Base-by-base conservation (phyloP, 2,113 vertebrate species). In the Aldabrachelys gigantea region DNA sequence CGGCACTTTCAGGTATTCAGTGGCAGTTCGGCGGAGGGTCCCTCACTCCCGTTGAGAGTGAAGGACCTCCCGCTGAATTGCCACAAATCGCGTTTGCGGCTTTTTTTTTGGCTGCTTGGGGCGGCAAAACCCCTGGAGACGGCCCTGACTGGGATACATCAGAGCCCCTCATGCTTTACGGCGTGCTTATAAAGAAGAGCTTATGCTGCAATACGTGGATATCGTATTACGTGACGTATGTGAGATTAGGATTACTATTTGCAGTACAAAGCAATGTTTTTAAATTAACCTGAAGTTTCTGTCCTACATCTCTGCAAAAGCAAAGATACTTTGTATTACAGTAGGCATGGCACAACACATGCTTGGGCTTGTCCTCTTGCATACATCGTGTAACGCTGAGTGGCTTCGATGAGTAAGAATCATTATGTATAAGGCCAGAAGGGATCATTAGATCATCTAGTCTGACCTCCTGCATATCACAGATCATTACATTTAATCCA, bases 151-250 rank as follows among this genome's bases (percentile, higher is more conserved):
- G 2, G 12, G 14, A 3, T 87, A 17, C 31, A 72, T 59, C 24
- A 52, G 38, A 57, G 52, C 16, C 25, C 41, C 41, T 88, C 12
- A 5, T 19, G 85, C 89, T 90, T 65, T 49, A 54, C 7, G 11
- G 1, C 2, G 10, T 76, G 57, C 79, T 52, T 80, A 10, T 49
- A 59, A 53, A 57, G 78, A n/a, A n/a, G 16, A 35, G 8, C 16
- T 49, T 10, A 1, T 5, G 3, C n/a, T 35, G 84, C 17, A 1
- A 5, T 13, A 3, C 0, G 0, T 47, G 50, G 27, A 47, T 8
- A 1, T 47, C 19, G 35, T 41, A 38, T 49, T 57, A 0, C 19
- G 12, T 50, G 56, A 84, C 24, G 2, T 10, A 31, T 38, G 50
- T 38, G 89, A 86, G 82, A 16, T 16, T 0, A 2, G 2, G 53